A percentile compares a stretch with the other conserved stretches of the same genome.
Evolutionary conservation across 2,113 vertebrate genomes (phyloP).

Genomic region (Lycaon pictus): DNA sequence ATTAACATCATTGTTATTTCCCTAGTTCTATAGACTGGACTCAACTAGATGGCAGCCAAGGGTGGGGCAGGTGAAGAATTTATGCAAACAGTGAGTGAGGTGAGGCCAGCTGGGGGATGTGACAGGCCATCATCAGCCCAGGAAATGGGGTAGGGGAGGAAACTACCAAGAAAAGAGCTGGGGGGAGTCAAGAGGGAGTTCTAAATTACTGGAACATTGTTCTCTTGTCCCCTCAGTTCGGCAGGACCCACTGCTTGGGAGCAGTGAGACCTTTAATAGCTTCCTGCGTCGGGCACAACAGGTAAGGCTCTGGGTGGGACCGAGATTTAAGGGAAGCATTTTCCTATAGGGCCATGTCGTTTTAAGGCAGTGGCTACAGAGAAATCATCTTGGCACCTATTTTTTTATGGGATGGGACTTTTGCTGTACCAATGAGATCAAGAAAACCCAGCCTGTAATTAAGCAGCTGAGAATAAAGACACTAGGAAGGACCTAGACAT

Average conservation of each 20-base stretch:
- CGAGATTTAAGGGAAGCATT: conserved; percentile 20
- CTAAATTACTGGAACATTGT: not conserved
- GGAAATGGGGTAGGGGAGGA: conserved; percentile 38
- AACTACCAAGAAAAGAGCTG: conserved; percentile 12
- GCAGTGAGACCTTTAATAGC: conserved; percentile 97
- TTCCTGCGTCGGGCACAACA: conserved; percentile 98
- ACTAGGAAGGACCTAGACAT: not conserved
- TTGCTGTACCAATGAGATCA: not conserved
- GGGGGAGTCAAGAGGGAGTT: not conserved
- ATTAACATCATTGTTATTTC: conserved; percentile 64
- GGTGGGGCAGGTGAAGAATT: conserved; percentile 75
- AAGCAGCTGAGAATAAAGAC: not conserved
- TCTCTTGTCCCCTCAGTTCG: conserved; percentile 89
- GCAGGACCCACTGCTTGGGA: conserved; percentile 95
- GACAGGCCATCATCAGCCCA: conserved; percentile 67
- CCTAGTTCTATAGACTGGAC: conserved; percentile 64
- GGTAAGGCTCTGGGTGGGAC: conserved; percentile 84
- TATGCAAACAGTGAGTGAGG: conserved; percentile 74
- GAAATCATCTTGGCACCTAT: not conserved
- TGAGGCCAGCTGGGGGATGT: conserved; percentile 67
- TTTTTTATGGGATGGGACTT: not conserved
- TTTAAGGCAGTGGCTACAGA: conserved; percentile 25
- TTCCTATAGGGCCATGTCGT: not conserved
- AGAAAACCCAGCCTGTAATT: conserved; percentile 36
- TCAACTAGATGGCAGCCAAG: conserved; percentile 71